Evolutionary conservation across 2,888 invertebrate species (phyloP), one percentile per base, ranked within the genome.

Genomic region (Acleris cristana): DNA sequence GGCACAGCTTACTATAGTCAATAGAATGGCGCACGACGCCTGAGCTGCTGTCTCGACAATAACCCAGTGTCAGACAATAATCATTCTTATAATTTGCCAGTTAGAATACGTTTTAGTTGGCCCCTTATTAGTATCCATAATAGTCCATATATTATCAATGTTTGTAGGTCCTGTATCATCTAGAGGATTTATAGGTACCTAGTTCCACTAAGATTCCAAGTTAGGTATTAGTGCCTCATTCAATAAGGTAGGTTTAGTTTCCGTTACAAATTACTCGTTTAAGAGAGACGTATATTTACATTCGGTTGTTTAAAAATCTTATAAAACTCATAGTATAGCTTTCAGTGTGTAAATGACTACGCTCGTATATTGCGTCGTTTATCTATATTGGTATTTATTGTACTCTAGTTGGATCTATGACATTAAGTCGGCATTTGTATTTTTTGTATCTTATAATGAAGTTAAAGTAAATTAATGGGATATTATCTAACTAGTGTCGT

Each of bases 61-160:
- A 92, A 92, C 90, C 91, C 90, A 91, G 92, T 92, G 92, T 92
- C 90, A 90, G 92, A 92, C 92, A 92, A 92, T 92, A 92, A 92
- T 89, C 76, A 87, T 90, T 89, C 77, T 80, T 88, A 84, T 90
- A 71, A 81, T 90, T 91, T 91, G 90, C 90, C 79, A 78, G 63
- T 86, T 83, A 83, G 86, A 83, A 83, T 81, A 82, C 74, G 71
- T 64, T 81, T 86, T 82, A 55, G 73, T 79, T 78, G 71, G 77
- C 76, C 76, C 79, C 73, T 75, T 77, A 70, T 69, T 76, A 70
- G 54, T 68, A 64, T 68, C 67, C 67, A 53, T 64, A 51, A 51
- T 51, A 51, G 21, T 51, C 51, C 51, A 26, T 58, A 57, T 62
- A 61, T 58, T 67, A 67, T 67, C 58, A 67, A 67, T 67, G 67